Evolutionary conservation across 2,888 invertebrate species (phyloP).

Genomic region (Erebia palarica): DNA sequence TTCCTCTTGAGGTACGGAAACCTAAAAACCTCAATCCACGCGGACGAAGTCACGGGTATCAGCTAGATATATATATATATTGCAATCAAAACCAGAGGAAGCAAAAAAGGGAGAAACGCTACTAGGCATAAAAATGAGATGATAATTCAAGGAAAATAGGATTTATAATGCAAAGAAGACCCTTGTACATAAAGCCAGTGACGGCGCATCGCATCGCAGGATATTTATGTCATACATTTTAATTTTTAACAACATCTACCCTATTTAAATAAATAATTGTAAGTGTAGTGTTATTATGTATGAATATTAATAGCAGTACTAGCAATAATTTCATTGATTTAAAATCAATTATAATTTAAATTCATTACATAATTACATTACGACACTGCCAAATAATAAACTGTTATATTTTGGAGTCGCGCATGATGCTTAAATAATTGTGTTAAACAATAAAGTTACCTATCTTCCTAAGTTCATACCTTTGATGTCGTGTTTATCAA

Average conservation of each 20-base stretch:
- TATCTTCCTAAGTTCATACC: background rate
- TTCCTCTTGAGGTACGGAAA: no score
- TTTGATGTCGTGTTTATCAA: background rate
- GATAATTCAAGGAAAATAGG: background rate
- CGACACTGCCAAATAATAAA: background rate
- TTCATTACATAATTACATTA: background rate
- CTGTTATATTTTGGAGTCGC: background rate
- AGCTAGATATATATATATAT: no score
- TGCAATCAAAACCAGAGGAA: background rate
- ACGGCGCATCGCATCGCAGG: background rate
- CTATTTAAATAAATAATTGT: no score
- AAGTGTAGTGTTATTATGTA: no score
- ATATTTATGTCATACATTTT: no score
- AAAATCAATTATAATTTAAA: no score
- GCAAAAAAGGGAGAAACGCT: background rate
- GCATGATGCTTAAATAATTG: background rate
- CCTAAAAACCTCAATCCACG: no score
- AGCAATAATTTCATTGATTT: no score
- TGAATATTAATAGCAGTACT: no score
- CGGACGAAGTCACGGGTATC: no score
- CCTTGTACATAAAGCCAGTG: background rate
- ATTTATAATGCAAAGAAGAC: slow-evolving; percentile 4
- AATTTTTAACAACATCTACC: no score
- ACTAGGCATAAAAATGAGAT: background rate
- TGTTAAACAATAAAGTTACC: slow-evolving; percentile 1